A percentile compares a stretch with the other conserved stretches of the same genome.
Conservation (phyloP, 2,113 vertebrate genomes). For the Phyllopteryx taeniolatus region DNA sequence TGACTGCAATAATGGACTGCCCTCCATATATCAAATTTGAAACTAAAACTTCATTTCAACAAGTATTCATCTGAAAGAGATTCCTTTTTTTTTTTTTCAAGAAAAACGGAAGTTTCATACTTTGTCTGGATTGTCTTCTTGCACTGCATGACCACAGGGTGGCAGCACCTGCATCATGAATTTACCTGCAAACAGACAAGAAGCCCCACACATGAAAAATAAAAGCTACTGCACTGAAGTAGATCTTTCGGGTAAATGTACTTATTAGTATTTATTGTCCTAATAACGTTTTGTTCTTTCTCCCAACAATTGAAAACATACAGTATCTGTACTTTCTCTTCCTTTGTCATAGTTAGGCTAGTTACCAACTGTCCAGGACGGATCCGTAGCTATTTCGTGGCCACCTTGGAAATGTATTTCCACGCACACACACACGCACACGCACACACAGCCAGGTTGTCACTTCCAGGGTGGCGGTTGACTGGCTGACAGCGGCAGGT, state of each 20-base stretch:
- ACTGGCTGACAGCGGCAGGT: conserved; percentile 49
- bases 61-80: neutral
- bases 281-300: neutral
- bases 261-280: neutral
- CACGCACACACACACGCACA: neutral
- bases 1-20: neutral
- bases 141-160: conserved; percentile 64
- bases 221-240: neutral
- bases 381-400: too few relatives aligned
- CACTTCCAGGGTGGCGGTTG: conserved; percentile 39
- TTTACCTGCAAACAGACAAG: conserved; percentile 47
- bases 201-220: neutral
- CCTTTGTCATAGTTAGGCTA: too few relatives aligned
- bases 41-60: neutral
- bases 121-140: conserved; percentile 64
- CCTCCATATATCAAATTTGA: too few relatives aligned
- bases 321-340: too few relatives aligned
- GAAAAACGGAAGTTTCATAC: conserved; percentile 19
- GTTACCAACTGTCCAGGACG: too few relatives aligned
- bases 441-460: neutral
- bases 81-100: neutral
- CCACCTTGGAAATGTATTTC: too few relatives aligned
- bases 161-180: conserved; percentile 74
- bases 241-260: too few relatives aligned
- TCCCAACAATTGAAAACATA: too few relatives aligned